Evolutionary conservation across 2,888 invertebrate genomes (phyloP).

Genomic region (Cosmia pyralina): DNA sequence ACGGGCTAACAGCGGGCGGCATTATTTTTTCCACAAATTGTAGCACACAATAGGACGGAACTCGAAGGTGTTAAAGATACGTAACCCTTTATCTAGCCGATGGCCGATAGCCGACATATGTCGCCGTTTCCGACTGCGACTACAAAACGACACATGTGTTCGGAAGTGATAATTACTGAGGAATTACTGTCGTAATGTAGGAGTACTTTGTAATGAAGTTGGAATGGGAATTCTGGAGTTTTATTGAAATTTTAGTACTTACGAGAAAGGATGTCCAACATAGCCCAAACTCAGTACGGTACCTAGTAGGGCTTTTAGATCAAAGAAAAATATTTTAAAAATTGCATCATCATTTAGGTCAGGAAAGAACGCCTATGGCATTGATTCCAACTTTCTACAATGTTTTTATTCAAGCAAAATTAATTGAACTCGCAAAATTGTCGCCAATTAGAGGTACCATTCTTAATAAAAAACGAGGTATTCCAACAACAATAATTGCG

Average conservation of each 20-base stretch:
- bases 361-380: neutral
- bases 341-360: neutral
- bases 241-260: too few species aligned
- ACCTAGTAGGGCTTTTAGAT: neutral
- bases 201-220: neutral
- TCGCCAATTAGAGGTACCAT: too few species aligned
- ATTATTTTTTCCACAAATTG: constrained; percentile 82
- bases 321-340: neutral
- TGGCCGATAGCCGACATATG: constrained; percentile 76
- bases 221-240: neutral
- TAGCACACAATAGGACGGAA: constrained; percentile 77
- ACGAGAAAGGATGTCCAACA: neutral
- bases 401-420: neutral
- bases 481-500: neutral
- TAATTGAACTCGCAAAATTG: neutral
- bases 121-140: constrained; percentile 78
- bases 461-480: too few species aligned
- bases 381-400: neutral
- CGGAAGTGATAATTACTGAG: constrained; percentile 47
- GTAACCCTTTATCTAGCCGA: constrained; percentile 82
- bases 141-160: constrained; percentile 69
- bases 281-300: neutral
- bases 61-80: constrained; percentile 82
- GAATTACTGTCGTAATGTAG: constrained; percentile 21
- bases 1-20: constrained; percentile 75